Evolutionary conservation across 2,797 vertebrate species (phyloP).

Genomic region (Enteromius argenteus): DNA sequence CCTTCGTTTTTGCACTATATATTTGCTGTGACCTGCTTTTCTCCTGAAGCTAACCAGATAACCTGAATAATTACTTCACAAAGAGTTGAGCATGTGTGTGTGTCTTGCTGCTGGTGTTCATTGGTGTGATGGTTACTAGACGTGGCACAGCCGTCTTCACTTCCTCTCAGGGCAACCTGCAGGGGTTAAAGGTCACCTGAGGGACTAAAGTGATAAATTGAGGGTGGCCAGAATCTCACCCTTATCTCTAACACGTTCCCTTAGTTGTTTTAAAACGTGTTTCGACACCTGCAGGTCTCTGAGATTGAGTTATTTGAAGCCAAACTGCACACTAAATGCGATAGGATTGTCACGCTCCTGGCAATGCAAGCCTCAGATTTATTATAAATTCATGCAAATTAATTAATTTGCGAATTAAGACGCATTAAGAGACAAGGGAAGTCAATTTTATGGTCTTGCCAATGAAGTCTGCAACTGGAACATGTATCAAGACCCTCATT

Average conservation of each 20-base stretch:
- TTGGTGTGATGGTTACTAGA: conserved; percentile 37
- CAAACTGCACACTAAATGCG: conserved; percentile 25
- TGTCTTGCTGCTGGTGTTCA: conserved; percentile 23
- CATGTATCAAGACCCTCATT: conserved; percentile 34
- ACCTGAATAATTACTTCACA: conserved; percentile 50
- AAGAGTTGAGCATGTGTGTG: conserved; percentile 1
- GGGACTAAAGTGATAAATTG: conserved; percentile 15
- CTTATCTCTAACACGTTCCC: neutral
- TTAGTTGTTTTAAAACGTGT: neutral
- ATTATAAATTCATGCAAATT: conserved; percentile 69
- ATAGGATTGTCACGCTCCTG: conserved; percentile 64
- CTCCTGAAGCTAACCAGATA: conserved; percentile 45
- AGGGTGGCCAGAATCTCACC: neutral
- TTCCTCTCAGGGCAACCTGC: conserved; percentile 31
- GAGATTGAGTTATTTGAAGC: conserved; percentile 14
- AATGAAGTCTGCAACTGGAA: conserved; percentile 55
- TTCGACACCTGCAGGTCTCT: conserved; percentile 27
- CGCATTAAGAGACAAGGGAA: conserved; percentile 70
- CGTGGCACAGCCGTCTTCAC: conserved; percentile 40
- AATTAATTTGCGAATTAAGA: conserved; percentile 71
- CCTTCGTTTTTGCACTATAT: conserved; percentile 23
- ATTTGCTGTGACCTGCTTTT: conserved; percentile 47
- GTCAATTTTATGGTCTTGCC: conserved; percentile 72
- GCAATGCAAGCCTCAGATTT: conserved; percentile 60
- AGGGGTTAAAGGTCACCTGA: conserved; percentile 40